A percentile compares a stretch with the other conserved stretches of the same genome.
phyloP scores from a whole-genome alignment of 2,797 vertebrate genomes.

The Lepilemur septentrionalis region DNA sequence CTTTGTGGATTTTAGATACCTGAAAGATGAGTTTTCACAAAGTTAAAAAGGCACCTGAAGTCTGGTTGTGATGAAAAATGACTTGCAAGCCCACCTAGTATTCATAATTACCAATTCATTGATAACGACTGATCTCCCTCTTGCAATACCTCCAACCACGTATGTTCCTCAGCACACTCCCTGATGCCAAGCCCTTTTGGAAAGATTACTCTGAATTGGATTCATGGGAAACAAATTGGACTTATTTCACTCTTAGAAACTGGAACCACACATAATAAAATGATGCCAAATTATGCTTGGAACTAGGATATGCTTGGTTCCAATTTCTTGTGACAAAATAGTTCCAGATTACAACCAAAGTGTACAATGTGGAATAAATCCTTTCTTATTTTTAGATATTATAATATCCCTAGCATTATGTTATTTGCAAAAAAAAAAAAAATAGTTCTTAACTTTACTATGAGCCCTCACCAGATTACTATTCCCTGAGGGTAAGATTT shows the following conservation, averaged over 20 bases:
- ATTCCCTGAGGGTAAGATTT: constrained; percentile 6
- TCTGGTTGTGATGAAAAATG: not conserved
- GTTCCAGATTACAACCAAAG: constrained; percentile 71
- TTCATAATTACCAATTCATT: not conserved
- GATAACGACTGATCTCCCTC: not conserved
- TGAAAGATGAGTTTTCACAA: not conserved
- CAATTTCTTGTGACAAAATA: constrained; percentile 75
- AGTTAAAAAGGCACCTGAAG: constrained; percentile 39
- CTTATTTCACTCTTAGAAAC: constrained; percentile 69
- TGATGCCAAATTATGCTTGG: constrained; percentile 74
- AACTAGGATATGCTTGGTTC: constrained; percentile 73
- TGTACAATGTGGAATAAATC: constrained; percentile 48
- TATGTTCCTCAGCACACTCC: not conserved
- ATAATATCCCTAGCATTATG: constrained; percentile 22
- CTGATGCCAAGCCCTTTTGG: constrained; percentile 54
- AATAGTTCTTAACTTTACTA: constrained; percentile 8
- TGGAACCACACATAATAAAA: constrained; percentile 71
- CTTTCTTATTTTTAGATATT: constrained; percentile 64
- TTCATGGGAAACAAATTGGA: constrained; percentile 71
- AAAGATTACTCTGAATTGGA: constrained; percentile 60
- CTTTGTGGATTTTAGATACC: not conserved
- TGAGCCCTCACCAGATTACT: not conserved
- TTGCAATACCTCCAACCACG: not conserved
- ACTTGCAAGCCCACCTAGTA: not conserved
- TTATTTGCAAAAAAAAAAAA: constrained; percentile 33